Evolutionary conservation across 2,113 vertebrate genomes (phyloP).

Genomic region (Petroica traversi): DNA sequence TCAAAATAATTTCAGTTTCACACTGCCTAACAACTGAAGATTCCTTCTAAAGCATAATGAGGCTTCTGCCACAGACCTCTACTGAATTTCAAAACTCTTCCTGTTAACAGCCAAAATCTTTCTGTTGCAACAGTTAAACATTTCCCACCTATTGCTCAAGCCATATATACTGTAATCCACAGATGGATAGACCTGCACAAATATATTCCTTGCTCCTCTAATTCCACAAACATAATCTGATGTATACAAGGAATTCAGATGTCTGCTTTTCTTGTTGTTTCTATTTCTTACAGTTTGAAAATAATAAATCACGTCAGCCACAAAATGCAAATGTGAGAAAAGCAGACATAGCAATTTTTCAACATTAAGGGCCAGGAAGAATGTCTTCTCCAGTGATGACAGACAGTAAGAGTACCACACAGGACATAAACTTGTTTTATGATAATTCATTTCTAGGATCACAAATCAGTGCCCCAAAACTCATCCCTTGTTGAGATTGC

Average conservation of each 20-base stretch:
- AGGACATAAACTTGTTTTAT: neutral
- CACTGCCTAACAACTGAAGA: neutral
- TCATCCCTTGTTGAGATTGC: neutral
- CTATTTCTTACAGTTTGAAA: neutral
- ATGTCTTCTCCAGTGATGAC: neutral
- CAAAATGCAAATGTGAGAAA: neutral
- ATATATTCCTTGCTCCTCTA: neutral
- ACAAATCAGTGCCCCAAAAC: neutral
- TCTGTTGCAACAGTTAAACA: neutral
- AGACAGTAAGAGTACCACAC: neutral
- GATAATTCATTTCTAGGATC: neutral
- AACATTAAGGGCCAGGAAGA: neutral
- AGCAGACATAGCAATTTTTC: neutral
- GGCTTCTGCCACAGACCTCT: neutral
- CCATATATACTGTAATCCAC: neutral
- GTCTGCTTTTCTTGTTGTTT: neutral
- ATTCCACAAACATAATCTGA: neutral
- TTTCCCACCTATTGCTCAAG: neutral
- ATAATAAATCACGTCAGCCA: neutral
- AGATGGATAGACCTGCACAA: neutral
- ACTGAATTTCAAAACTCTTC: neutral
- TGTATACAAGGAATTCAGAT: neutral
- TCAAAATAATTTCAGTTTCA: neutral
- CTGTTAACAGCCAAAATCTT: neutral
- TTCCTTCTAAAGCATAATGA: neutral